A percentile compares a stretch with the other conserved stretches of the same genome.
phyloP scores from a whole-genome alignment of 2,797 vertebrate species.

The Coracias cyanogaster region DNA sequence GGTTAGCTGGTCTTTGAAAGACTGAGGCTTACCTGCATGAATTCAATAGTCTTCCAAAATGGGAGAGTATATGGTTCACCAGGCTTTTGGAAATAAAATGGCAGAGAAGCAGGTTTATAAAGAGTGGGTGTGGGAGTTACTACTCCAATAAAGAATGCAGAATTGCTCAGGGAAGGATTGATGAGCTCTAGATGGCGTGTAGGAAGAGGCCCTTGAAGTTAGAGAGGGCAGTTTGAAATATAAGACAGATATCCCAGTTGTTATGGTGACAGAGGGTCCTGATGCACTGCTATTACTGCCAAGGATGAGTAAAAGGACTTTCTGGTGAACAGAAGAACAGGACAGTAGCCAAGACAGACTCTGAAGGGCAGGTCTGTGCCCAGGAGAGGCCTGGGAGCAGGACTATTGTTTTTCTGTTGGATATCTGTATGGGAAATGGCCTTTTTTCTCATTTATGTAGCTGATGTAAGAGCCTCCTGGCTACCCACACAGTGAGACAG shows the following conservation, averaged over 20 bases:
- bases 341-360: not conserved
- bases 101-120: not conserved
- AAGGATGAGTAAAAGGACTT: not conserved
- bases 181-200: slow-evolving; percentile 10
- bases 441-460: not conserved
- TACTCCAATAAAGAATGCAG: not conserved
- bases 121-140: not conserved
- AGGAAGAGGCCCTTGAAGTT: slow-evolving; percentile 34
- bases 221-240: slow-evolving; percentile 14
- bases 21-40: not conserved
- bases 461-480: not conserved
- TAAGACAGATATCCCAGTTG: not conserved
- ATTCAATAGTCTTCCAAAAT: not conserved
- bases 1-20: not conserved
- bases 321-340: not conserved
- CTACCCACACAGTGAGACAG: not conserved
- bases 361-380: not conserved
- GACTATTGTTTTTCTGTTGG: not conserved
- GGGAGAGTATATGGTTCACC: not conserved
- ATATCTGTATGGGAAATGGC: not conserved
- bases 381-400: not conserved
- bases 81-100: not conserved
- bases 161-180: slow-evolving; percentile 11
- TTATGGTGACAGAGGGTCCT: not conserved
- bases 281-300: not conserved